A percentile compares a stretch with the other conserved stretches of the same genome.
Evolutionary conservation across 1,140 invertebrate species (phyloP).

Genomic region (Panagrolaimus sp.): DNA sequence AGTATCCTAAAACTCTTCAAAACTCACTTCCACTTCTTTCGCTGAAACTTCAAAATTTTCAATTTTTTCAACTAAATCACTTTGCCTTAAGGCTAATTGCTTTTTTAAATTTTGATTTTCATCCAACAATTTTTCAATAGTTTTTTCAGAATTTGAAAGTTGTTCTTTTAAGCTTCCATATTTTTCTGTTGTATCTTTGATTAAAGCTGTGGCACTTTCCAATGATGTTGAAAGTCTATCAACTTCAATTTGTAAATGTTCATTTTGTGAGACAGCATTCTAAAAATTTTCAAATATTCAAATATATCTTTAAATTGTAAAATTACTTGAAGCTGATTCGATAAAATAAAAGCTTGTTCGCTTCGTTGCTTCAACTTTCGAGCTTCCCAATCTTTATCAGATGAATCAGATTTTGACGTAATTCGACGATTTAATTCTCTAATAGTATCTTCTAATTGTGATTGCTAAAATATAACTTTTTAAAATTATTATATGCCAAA

Average conservation of each 20-base stretch:
- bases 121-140: slow-evolving; percentile 28
- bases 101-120: slow-evolving; percentile 30
- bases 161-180: slow-evolving; percentile 34
- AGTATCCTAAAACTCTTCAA: slow-evolving; percentile 11
- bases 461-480: slow-evolving; percentile 35
- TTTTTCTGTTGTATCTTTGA: slow-evolving; percentile 44
- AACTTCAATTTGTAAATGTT: slow-evolving; percentile 46
- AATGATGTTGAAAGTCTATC: slow-evolving; percentile 41
- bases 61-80: slow-evolving; percentile 16
- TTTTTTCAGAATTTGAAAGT: slow-evolving; percentile 28
- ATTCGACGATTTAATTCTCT: slow-evolving; percentile 47
- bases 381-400: slow-evolving; percentile 40
- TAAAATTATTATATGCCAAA: not conserved
- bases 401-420: slow-evolving; percentile 38
- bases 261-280: slow-evolving; percentile 35
- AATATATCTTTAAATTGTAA: slow-evolving; percentile 2
- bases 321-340: slow-evolving; percentile 44
- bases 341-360: slow-evolving; percentile 51
- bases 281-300: too few species aligned
- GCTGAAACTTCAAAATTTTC: slow-evolving; percentile 9
- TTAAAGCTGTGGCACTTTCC: slow-evolving; percentile 48
- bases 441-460: slow-evolving; percentile 53
- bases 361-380: slow-evolving; percentile 49
- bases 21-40: slow-evolving; percentile 11
- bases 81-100: slow-evolving; percentile 23